Base-by-base conservation (phyloP, 1,140 invertebrate genomes). In the Amyelois transitella region DNA sequence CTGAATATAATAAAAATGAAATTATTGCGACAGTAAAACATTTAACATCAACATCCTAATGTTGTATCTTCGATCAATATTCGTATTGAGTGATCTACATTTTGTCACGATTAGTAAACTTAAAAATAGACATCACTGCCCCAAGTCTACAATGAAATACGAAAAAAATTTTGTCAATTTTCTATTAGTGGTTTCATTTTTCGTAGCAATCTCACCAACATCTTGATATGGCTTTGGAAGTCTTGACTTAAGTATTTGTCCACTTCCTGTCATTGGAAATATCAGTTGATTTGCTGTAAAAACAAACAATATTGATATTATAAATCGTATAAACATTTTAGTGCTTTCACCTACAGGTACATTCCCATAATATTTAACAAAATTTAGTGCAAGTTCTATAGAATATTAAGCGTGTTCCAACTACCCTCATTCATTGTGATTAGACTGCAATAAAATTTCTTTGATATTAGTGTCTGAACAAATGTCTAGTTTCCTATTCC, bases 201-300 rank as follows among this genome's bases (percentile, higher is more conserved):
- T 14, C 12, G 1, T n/a, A 24, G 21, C 14, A 49, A 14, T 49
- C 14, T 22, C 21, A 49, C 21, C 47, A 22, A 17, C 19, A 49
- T 21, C 43, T 28, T 21, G n/a, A 47, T 54, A 28, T 6, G 48
- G 38, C 32, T 45, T 24, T 52, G 18, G 50, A 44, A 51, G 48
- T 56, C 48, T 56, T 56, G 14, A 22, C 19, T 49, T 56, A 56
- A 56, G 54, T 56, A 56, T 18, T 20, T n/a, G 54, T 56, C 32
- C 47, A 50, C 48, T 24, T 51, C 21, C 14, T 44, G 14, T 21
- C 45, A 56, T 43, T 56, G 47, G 43, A 32, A 22, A 38, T 14
- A 38, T 38, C 32, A 51, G 22, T 21, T 50, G 49, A 56, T 28
- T 45, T 1, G 55, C 55, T 57, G 55, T 45, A 57, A 57, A 49